Conservation (phyloP, 2,797 vertebrate species). For the Heliangelus exortis region DNA sequence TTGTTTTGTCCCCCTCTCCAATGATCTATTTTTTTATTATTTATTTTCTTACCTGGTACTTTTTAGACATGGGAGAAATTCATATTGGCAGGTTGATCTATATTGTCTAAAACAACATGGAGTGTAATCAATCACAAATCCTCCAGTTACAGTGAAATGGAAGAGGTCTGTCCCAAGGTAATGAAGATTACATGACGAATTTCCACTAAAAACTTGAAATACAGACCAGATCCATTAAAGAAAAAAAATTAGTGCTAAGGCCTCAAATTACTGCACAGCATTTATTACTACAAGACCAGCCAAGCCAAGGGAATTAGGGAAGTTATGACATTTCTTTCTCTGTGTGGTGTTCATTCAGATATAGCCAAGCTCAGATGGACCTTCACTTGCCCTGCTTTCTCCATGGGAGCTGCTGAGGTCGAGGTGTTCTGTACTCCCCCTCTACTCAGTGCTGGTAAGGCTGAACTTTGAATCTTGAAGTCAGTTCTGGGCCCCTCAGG, state of each 20-base stretch:
- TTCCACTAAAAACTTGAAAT: neutral
- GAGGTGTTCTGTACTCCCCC: no score
- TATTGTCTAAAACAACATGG: slow-evolving; percentile 76
- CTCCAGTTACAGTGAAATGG: slow-evolving; percentile 31
- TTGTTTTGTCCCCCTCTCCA: slow-evolving; percentile 70
- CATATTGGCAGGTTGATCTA: slow-evolving; percentile 83
- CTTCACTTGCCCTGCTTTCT: no score
- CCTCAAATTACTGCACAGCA: no score
- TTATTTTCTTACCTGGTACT: slow-evolving; percentile 57
- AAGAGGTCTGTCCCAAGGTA: neutral
- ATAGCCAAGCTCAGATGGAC: no score
- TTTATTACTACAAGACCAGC: no score
- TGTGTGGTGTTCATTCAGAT: no score
- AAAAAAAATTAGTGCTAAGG: neutral
- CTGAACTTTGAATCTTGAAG: no score
- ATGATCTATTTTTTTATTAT: slow-evolving; percentile 70
- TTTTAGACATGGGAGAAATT: slow-evolving; percentile 79
- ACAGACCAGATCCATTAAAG: neutral
- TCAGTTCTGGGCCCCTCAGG: no score
- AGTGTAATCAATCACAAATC: slow-evolving; percentile 77
- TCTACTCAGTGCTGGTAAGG: no score
- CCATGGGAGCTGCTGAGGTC: no score
- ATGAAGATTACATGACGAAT: neutral
- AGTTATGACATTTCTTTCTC: no score
- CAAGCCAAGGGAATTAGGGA: no score